Base-by-base conservation (phyloP, 1,140 invertebrate species). In the Magallana gigas region DNA sequence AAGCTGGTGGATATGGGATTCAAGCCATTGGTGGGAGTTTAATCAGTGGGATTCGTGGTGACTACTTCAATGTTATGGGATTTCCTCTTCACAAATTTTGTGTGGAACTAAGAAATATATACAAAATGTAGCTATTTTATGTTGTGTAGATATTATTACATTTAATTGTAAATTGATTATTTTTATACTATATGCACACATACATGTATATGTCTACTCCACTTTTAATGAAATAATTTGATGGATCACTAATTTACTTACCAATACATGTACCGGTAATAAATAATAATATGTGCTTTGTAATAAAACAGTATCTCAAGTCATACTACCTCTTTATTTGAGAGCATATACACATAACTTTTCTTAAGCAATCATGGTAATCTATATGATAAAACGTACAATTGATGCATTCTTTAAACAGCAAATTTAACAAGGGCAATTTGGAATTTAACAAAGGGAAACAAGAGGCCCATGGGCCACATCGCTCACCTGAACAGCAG, bases 1-100 rank as follows among this genome's bases (percentile, higher is more conserved):
- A 98, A 96, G 98, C 98, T 87, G 98, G 99, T 48, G 97, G 96
- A 0, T 99, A 99, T 95, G 98, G 98, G 8, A 98, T 99, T 88
- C 98, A 99, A 96, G 97, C 97, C 5, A 94, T 97, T 18, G 98
- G 98, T 36, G 97, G 97, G 5, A 97, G 97, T 71, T 95, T 99
- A 58, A 96, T 99, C 12, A 96, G 97, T 92, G 96, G 96, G 92
- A 97, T 99, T 68, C 96, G 97, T 91, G 99, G 99, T 6, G 98
- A 99, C 94, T 98, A 97, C 94, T 98, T 97, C 94, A 99, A 98
- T 92, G 98, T 99, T 5, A 97, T 99, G 92, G 99, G 99, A 0
- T 96, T 99, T 90, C 99, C 99, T 9, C 91, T 99, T 5, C 97
- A 98, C 94, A 95, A 96, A 87, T 96, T 98, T 81, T 96, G 96